Base-by-base conservation (phyloP, 2,888 invertebrate genomes). In the Clunio marinus region DNA sequence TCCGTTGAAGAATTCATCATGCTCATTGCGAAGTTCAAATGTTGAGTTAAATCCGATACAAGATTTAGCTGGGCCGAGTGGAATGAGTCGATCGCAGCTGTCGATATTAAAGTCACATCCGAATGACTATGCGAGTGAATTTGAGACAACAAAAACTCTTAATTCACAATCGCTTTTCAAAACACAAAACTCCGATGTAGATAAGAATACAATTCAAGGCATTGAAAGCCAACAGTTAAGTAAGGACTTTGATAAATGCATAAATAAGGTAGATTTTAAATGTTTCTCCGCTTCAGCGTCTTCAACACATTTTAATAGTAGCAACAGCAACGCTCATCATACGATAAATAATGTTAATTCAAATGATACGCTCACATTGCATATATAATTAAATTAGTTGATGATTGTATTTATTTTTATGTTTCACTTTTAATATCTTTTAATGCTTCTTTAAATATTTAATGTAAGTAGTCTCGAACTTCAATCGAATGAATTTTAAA, bases 131-230 rank as follows among this genome's bases (percentile, higher is more conserved):
- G 76, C 78, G 70, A 75, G 77, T 2, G 78, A 77, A 57, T 74
- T 76, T 70, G 82, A 75, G 73, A 81, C 70, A 75, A 74, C 71
- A 72, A 70, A 62, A 73, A 72, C 76, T 73, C 76, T 57, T 70
- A 51, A 69, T 68, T 7, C 67, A 70, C 45, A 70, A 69, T n/a
- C 84, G 77, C 81, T 91, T 71, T 91, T 89, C 80, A 92, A 93
- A 80, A 88, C 91, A 70, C 91, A 90, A 76, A 90, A 91, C 78
- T 86, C 88, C 63, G 91, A 91, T 77, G 88, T 90, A 77, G 84
- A 89, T 74, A 91, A 91, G 80, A 91, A 90, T 78, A 91, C 90
- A 65, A 88, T 88, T 70, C 86, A 86, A 58, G 77, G 77, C 62
- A 88, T 88, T 70, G 79, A 79, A 62, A 79, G 78, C 74, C 80